These are phyloP conservation scores for Brachylomia viminalis DNA, from an alignment of 2,888 invertebrate genomes.

Conservation along the genomic window DNA sequence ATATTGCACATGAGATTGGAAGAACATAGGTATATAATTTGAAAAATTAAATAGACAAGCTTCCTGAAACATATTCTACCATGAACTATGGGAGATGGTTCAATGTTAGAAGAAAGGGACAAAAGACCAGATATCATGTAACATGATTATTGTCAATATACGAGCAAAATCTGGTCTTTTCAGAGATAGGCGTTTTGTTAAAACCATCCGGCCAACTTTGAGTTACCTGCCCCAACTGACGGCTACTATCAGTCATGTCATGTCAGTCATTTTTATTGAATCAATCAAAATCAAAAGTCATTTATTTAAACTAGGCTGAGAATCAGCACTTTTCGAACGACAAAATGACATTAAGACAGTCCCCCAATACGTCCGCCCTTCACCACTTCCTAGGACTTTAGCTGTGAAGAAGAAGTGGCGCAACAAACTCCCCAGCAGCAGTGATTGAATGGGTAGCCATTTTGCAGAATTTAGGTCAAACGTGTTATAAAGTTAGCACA, in stretches of 20 bases:
- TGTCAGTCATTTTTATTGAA: not conserved
- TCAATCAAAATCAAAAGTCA: not conserved
- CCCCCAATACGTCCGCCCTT: not conserved
- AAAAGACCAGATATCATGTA: not conserved
- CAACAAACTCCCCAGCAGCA: not conserved
- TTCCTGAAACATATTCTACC: not conserved
- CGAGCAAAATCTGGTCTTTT: not conserved
- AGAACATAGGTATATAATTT: not conserved
- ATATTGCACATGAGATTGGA: not conserved
- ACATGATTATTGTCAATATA: not conserved
- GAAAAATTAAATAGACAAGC: no score
- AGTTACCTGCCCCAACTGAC: not conserved
- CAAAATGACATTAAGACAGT: not conserved
- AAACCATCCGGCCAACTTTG: not conserved
- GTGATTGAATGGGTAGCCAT: not conserved
- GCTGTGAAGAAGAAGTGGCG: not conserved
- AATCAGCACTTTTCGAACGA: not conserved
- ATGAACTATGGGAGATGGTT: not conserved
- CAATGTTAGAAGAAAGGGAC: not conserved
- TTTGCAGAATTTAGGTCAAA: constrained; percentile 20
- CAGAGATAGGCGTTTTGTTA: not conserved
- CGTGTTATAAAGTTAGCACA: not conserved
- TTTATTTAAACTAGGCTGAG: not conserved
- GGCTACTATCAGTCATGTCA: not conserved
- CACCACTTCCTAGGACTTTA: not conserved